Conservation (phyloP, 2,888 invertebrate species). For the Melinaea menophilus region DNA sequence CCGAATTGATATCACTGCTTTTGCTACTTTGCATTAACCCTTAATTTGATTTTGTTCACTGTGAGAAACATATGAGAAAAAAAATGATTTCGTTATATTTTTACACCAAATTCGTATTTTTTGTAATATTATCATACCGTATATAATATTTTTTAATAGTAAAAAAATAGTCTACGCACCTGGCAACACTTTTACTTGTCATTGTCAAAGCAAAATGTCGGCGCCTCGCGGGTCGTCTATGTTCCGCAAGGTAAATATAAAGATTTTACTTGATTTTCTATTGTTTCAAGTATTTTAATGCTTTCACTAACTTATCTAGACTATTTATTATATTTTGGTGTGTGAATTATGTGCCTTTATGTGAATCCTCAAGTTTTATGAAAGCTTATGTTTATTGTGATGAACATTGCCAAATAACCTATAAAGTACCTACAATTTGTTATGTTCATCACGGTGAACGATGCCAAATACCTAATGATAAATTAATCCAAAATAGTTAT, state of each 20-base stretch:
- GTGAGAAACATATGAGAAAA: slow-evolving; percentile 26
- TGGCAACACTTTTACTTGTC: slow-evolving; percentile 28
- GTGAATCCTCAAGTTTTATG: slow-evolving; percentile 29
- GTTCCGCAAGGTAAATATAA: slow-evolving; percentile 28
- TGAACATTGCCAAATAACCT: slow-evolving; percentile 29
- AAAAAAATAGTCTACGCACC: slow-evolving; percentile 29
- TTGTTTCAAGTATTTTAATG: slow-evolving; percentile 27
- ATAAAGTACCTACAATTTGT: slow-evolving; percentile 25
- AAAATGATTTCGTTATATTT: slow-evolving; percentile 25
- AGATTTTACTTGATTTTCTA: slow-evolving; percentile 28
- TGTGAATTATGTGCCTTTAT: slow-evolving; percentile 26
- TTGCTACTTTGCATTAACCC: too few species aligned
- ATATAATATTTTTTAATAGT: slow-evolving; percentile 29
- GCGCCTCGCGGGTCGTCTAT: slow-evolving; percentile 29
- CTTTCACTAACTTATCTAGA: slow-evolving; percentile 28
- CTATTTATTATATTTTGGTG: slow-evolving; percentile 27
- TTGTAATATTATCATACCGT: slow-evolving; percentile 22
- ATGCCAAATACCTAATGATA: slow-evolving; percentile 28
- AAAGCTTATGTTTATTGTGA: slow-evolving; percentile 26
- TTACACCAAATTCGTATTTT: slow-evolving; percentile 21
- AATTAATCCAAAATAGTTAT: slow-evolving; percentile 26
- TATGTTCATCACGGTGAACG: slow-evolving; percentile 27
- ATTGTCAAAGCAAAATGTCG: slow-evolving; percentile 30
- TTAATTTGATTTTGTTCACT: slow-evolving; percentile 16
- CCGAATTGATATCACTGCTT: too few species aligned